Percentiles rank a stretch among this genome's conserved stretches.
Evolutionary conservation across 2,797 vertebrate species (phyloP).

Genomic region (Sternotherus odoratus): DNA sequence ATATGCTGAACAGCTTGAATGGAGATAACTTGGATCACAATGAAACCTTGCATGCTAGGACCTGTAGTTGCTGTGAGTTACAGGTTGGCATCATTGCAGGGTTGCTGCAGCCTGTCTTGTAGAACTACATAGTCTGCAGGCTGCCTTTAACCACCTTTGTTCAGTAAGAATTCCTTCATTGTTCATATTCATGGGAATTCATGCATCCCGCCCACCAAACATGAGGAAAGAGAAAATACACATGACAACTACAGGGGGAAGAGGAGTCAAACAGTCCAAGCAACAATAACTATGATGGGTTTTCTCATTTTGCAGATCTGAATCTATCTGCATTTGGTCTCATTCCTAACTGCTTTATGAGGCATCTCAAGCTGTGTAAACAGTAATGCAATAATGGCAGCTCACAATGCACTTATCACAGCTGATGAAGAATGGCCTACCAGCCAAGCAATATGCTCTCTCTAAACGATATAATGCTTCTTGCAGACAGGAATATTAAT

Average conservation of each 20-base stretch:
- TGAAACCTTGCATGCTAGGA: background rate
- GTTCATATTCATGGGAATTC: background rate
- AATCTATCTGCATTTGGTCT: constrained; percentile 51
- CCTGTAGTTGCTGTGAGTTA: background rate
- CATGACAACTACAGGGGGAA: background rate
- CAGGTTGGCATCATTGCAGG: background rate
- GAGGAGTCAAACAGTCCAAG: background rate
- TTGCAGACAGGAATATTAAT: constrained; percentile 73
- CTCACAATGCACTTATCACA: constrained; percentile 60
- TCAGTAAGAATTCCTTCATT: background rate
- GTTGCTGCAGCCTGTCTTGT: background rate
- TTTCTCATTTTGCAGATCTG: constrained; percentile 60
- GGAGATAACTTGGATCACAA: background rate
- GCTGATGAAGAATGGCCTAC: constrained; percentile 48
- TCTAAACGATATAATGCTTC: constrained; percentile 57
- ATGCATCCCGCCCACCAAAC: background rate
- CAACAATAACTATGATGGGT: constrained; percentile 27
- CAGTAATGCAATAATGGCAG: constrained; percentile 61
- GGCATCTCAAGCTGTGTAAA: constrained; percentile 68
- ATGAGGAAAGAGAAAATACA: background rate
- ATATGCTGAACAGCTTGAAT: background rate
- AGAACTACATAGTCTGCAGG: background rate
- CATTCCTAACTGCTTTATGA: constrained; percentile 60
- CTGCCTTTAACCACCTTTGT: background rate
- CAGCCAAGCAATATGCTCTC: constrained; percentile 65